Conservation (phyloP, 2,113 vertebrate genomes). For the Halcyon malimbica region DNA sequence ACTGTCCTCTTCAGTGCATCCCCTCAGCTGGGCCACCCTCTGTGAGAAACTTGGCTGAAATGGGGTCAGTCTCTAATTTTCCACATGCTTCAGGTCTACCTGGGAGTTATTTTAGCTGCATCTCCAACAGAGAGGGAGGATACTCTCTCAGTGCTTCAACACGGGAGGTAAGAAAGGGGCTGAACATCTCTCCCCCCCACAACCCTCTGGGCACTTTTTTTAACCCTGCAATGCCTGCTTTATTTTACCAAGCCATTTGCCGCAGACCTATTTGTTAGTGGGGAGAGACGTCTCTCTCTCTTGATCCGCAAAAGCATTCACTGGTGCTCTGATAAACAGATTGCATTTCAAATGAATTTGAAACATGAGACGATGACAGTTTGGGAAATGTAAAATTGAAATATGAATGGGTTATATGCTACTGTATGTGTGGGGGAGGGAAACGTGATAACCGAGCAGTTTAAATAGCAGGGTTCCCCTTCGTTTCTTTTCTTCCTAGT, state of each 20-base stretch:
- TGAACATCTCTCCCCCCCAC: background rate
- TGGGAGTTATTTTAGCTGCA: background rate
- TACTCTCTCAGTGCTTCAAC: background rate
- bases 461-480: conserved; percentile 65
- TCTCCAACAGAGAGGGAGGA: background rate
- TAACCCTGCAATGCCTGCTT: background rate
- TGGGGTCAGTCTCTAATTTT: background rate
- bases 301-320: background rate
- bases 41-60: background rate
- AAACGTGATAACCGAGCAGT: conserved; percentile 51
- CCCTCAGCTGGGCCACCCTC: background rate
- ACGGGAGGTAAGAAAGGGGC: background rate
- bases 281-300: background rate
- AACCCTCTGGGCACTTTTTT: background rate
- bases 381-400: conserved; percentile 58
- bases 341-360: conserved; percentile 61
- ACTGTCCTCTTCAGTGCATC: background rate
- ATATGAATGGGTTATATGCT: conserved; percentile 60
- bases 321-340: conserved; percentile 40
- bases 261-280: background rate
- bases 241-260: background rate
- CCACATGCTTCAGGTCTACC: background rate
- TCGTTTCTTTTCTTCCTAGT: conserved; percentile 53
- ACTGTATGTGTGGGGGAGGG: conserved; percentile 28
- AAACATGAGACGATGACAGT: conserved; percentile 55